Evolutionary conservation across 2,888 invertebrate species (phyloP).

Genomic region (Phymatocera aterrima): DNA sequence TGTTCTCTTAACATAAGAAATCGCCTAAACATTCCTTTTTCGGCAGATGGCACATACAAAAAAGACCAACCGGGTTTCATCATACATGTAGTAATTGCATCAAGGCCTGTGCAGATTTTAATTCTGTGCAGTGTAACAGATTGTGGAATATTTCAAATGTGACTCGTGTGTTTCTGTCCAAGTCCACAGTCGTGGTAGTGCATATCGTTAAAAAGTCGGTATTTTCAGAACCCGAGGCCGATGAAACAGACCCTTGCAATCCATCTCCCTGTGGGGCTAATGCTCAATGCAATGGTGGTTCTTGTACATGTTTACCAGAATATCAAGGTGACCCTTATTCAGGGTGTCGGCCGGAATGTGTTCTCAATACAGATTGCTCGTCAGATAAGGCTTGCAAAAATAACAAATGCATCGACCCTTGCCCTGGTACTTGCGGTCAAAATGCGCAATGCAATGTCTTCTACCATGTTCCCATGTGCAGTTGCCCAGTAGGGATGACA

Average conservation of each 20-base stretch:
- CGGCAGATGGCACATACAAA: background rate
- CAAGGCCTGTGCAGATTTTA: background rate
- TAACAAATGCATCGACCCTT: conserved; percentile 76
- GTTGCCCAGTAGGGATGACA: conserved; percentile 72
- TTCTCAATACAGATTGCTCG: conserved; percentile 73
- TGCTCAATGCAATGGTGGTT: conserved; percentile 66
- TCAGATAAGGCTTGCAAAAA: conserved; percentile 73
- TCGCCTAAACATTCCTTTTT: background rate
- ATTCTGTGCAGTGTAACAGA: background rate
- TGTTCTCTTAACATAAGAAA: background rate
- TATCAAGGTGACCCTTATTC: conserved; percentile 73
- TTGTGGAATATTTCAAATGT: background rate
- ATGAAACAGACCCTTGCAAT: conserved; percentile 60
- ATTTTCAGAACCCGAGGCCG: conserved; percentile 47
- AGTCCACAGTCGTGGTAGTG: background rate
- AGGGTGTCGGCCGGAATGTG: conserved; percentile 73
- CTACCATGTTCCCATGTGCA: conserved; percentile 77
- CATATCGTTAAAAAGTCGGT: background rate
- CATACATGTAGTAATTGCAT: too few relatives aligned
- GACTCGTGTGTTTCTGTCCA: background rate
- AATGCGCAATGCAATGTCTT: conserved; percentile 76
- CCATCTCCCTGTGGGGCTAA: conserved; percentile 72
- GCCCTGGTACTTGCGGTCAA: conserved; percentile 76
- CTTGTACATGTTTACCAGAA: conserved; percentile 71
- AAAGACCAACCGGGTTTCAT: too few relatives aligned